Percentiles rank a stretch among this genome's conserved stretches.
Conservation (phyloP, 92 coral and sea anemone species). For the Umimayanthus kanabou region DNA sequence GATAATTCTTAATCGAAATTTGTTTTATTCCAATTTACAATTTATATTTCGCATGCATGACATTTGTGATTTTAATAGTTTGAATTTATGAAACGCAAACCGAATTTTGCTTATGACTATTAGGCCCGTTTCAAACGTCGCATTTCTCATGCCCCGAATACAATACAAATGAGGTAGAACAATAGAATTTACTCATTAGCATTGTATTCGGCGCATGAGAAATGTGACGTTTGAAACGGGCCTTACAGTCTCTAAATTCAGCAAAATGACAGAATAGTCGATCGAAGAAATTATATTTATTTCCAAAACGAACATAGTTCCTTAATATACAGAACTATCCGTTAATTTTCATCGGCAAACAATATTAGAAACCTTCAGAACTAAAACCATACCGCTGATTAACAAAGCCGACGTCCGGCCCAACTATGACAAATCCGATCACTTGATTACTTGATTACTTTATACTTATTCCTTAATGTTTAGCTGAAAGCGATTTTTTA, state of each 20-base stretch:
- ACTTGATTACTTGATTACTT: background rate
- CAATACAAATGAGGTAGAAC: no score
- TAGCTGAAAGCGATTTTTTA: background rate
- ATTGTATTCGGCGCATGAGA: no score
- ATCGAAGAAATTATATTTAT: background rate
- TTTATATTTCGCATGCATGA: background rate
- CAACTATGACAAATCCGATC: background rate
- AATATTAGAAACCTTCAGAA: background rate
- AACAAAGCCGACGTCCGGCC: background rate
- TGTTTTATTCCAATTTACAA: background rate
- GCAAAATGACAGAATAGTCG: background rate
- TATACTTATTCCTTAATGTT: background rate
- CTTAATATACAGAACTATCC: background rate
- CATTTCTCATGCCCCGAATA: no score
- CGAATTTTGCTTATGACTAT: background rate
- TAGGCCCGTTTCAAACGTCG: no score
- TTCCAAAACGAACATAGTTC: background rate
- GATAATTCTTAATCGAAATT: background rate
- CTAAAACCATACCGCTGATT: background rate
- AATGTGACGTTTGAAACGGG: no score
- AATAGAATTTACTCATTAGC: no score
- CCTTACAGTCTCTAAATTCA: no score
- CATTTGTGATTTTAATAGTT: no score
- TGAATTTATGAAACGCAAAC: no score
- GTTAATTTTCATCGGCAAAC: background rate